These are phyloP conservation scores for Sweltsa coloradensis DNA, from an alignment of 1,140 invertebrate species.

Conservation along the genomic window DNA sequence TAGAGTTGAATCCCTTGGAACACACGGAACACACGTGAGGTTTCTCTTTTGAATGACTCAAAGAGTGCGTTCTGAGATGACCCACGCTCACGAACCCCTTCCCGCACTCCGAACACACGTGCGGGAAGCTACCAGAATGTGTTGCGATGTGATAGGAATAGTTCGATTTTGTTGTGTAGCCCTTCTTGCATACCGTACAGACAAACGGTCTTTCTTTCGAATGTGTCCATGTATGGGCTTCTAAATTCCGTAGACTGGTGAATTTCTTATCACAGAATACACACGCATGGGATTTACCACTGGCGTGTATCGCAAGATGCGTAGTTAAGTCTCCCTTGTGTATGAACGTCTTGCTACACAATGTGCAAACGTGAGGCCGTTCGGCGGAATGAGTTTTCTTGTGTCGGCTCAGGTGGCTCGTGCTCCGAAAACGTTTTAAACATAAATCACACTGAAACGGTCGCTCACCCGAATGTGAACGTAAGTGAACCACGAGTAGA, in stretches of 20 bases:
- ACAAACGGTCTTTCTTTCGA: no score
- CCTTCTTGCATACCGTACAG: not conserved
- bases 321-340: conserved; percentile 32
- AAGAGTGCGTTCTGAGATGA: not conserved
- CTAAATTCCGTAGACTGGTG: no score
- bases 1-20: conserved; percentile 9
- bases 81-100: not conserved
- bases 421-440: conserved; percentile 37
- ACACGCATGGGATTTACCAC: not conserved
- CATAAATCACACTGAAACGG: conserved; percentile 31
- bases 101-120: not conserved
- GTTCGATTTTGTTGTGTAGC: not conserved
- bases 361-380: no score
- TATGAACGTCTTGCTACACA: conserved; percentile 39
- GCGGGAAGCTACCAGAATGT: not conserved
- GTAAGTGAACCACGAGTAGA: conserved; percentile 16
- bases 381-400: no score
- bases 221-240: no score
- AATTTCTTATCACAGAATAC: no score
- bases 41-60: conserved; percentile 1
- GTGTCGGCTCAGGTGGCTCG: no score
- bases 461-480: conserved; percentile 15
- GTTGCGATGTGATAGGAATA: not conserved
- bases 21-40: conserved; percentile 8
- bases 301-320: not conserved